These are phyloP conservation scores for Petrocephalus zakoni DNA, from an alignment of 2,113 vertebrate species.

Conservation along the genomic window DNA sequence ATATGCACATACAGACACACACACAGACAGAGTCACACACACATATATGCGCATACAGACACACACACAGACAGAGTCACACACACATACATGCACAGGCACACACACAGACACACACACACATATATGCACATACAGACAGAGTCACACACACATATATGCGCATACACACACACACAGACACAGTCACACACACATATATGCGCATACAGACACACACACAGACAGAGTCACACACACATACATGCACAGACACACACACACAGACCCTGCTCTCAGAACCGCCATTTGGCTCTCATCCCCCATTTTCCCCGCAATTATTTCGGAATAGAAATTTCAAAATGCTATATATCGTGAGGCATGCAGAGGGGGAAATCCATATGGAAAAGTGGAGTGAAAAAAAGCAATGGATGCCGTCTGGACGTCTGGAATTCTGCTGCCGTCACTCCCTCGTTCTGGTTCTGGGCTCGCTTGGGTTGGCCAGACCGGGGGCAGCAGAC, in stretches of 20 bases:
- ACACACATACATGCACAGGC: too few relatives aligned
- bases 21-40: neutral
- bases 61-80: too few relatives aligned
- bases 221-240: neutral
- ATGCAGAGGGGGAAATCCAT: neutral
- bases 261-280: slow-evolving; percentile 38
- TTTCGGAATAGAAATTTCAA: neutral
- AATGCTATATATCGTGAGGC: neutral
- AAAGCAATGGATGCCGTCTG: slow-evolving; percentile 36
- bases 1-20: neutral
- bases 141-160: too few relatives aligned
- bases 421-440: neutral
- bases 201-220: neutral
- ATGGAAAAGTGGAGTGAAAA: slow-evolving; percentile 21
- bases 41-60: neutral
- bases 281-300: slow-evolving; percentile 51
- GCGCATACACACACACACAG: too few relatives aligned
- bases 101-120: neutral
- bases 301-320: slow-evolving; percentile 35
- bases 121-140: neutral
- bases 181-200: too few relatives aligned
- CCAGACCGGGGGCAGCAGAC: neutral
- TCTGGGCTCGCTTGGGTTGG: neutral
- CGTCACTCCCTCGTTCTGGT: neutral
- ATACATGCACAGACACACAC: neutral